A percentile compares a stretch with the other conserved stretches of the same genome.
Evolutionary conservation across 1,140 invertebrate genomes (phyloP).

Genomic region (Drosophila kanapiae): DNA sequence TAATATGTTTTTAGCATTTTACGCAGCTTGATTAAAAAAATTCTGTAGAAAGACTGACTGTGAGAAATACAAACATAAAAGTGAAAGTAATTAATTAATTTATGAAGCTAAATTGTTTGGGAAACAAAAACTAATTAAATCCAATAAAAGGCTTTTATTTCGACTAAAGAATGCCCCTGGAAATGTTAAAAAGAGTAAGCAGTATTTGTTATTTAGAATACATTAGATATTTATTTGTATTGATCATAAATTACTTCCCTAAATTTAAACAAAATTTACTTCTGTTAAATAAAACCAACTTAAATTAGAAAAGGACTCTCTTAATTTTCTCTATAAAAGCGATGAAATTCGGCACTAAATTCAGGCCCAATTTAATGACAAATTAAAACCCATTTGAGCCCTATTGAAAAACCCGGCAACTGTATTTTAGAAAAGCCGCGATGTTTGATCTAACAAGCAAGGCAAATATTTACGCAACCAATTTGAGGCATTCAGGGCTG

Average conservation of each 20-base stretch:
- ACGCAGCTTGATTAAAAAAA: neutral
- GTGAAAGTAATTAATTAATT: neutral
- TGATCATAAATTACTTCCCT: no score
- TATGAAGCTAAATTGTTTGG: neutral
- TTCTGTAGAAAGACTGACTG: neutral
- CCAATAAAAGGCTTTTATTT: neutral
- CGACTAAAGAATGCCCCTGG: neutral
- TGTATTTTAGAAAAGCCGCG: neutral
- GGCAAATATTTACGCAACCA: constrained; percentile 57
- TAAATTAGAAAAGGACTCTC: no score
- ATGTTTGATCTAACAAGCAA: constrained; percentile 8
- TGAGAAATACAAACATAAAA: neutral
- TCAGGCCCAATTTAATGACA: neutral
- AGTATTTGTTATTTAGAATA: neutral
- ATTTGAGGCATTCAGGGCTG: constrained; percentile 44
- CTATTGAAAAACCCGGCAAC: neutral
- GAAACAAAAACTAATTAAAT: neutral
- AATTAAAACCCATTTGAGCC: neutral
- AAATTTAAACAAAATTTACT: no score
- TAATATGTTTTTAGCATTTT: neutral
- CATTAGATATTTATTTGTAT: neutral
- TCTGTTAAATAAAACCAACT: no score
- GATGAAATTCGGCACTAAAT: neutral
- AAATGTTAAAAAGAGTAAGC: neutral
- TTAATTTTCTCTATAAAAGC: neutral